Evolutionary conservation across 2,888 invertebrate genomes (phyloP).

Genomic region (Trachelus tabidus): DNA sequence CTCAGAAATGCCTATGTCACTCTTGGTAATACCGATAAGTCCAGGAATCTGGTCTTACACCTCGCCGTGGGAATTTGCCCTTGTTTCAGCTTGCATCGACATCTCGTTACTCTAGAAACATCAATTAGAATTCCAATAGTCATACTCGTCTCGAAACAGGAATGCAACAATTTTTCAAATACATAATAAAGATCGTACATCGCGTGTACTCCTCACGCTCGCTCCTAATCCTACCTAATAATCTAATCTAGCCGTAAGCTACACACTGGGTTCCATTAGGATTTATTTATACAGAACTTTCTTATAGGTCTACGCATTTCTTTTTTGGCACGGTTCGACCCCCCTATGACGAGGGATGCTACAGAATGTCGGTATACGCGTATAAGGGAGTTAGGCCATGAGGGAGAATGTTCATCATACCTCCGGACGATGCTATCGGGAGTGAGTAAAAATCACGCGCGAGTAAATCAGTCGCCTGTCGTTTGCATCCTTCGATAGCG

Average conservation of each 20-base stretch:
- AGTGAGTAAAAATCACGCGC: slow-evolving; percentile 49
- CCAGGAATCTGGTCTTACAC: background rate
- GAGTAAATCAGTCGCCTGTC: slow-evolving; percentile 61
- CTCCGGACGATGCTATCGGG: slow-evolving; percentile 17
- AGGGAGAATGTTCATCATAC: background rate
- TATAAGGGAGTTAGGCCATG: background rate
- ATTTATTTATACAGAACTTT: background rate
- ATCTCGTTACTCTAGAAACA: background rate
- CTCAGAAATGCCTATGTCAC: background rate
- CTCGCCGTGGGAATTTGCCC: background rate
- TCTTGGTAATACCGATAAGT: background rate
- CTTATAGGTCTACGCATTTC: background rate
- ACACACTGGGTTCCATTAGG: background rate
- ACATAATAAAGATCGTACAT: background rate
- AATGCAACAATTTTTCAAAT: background rate
- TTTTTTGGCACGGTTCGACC: background rate
- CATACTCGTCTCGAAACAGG: background rate
- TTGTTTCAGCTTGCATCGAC: background rate
- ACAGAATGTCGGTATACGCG: background rate
- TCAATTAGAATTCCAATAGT: background rate
- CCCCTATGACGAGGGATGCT: background rate
- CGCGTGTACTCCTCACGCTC: background rate
- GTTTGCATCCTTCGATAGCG: slow-evolving; percentile 52
- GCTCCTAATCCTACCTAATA: background rate
- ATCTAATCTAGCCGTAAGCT: background rate